Percentiles rank a stretch among this genome's conserved stretches.
These are phyloP conservation scores for Macrobrachium nipponense DNA, from an alignment of 1,140 invertebrate genomes.

Conservation along the genomic window DNA sequence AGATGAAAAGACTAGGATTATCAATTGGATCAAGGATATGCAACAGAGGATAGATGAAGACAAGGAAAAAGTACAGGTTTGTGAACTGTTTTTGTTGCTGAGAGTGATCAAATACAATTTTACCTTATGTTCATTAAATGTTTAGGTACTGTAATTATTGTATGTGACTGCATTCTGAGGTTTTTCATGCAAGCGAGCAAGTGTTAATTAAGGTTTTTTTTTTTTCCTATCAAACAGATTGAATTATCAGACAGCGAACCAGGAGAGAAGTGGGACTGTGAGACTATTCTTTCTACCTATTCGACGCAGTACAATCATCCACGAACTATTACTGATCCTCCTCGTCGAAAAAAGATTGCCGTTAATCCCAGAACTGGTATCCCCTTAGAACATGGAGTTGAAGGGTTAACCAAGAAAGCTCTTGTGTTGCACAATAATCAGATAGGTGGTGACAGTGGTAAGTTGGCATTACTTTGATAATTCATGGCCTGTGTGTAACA, in stretches of 20 bases:
- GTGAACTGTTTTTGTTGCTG: not conserved
- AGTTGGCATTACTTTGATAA: not conserved
- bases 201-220: not conserved
- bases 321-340: constrained; percentile 81
- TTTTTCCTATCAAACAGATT: constrained; percentile 66
- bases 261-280: constrained; percentile 90
- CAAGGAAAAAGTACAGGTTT: constrained; percentile 41
- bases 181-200: too few relatives aligned
- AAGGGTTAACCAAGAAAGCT: constrained; percentile 56
- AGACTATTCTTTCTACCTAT: constrained; percentile 90
- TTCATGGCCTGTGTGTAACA: too few relatives aligned
- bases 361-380: constrained; percentile 42
- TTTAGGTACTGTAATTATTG: too few relatives aligned
- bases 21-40: constrained; percentile 54
- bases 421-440: not conserved
- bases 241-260: constrained; percentile 75
- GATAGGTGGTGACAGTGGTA: not conserved
- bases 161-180: too few relatives aligned
- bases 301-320: constrained; percentile 93
- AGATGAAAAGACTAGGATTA: constrained; percentile 38
- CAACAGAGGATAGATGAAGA: constrained; percentile 14
- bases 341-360: constrained; percentile 38
- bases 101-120: not conserved
- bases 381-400: constrained; percentile 12
- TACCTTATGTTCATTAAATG: too few relatives aligned